Percentiles rank a stretch among this genome's conserved stretches.
Evolutionary conservation across 2,797 vertebrate species (phyloP).

Genomic region (Takifugu rubripes): DNA sequence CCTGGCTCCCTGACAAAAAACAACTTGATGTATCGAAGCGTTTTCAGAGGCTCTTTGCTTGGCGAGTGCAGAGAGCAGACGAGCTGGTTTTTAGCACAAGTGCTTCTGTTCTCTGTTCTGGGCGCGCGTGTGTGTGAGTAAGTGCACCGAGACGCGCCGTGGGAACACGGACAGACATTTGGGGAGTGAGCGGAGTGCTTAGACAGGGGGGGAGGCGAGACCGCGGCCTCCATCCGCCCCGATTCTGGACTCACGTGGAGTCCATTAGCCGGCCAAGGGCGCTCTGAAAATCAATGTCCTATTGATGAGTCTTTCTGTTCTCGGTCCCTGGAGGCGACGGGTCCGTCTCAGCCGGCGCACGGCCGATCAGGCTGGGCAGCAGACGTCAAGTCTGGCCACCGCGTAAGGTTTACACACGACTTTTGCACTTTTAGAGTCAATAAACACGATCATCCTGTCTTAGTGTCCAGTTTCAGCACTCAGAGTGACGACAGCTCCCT

Average conservation of each 20-base stretch:
- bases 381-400: slow-evolving; percentile 39
- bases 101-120: slow-evolving; percentile 5
- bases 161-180: slow-evolving; percentile 13
- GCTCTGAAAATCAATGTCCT: slow-evolving; percentile 67
- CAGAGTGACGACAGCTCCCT: background rate
- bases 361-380: slow-evolving; percentile 29
- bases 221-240: slow-evolving; percentile 5
- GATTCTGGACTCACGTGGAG: slow-evolving; percentile 31
- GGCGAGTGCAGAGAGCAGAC: slow-evolving; percentile 5
- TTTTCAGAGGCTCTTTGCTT: slow-evolving; percentile 29
- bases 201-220: background rate
- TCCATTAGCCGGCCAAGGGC: slow-evolving; percentile 48
- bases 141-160: too few relatives aligned
- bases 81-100: slow-evolving; percentile 33
- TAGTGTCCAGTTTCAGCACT: background rate
- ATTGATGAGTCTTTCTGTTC: slow-evolving; percentile 42
- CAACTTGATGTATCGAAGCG: slow-evolving; percentile 12
- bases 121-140: too few relatives aligned
- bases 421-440: background rate
- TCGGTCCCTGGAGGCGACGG: slow-evolving; percentile 12
- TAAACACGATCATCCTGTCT: background rate
- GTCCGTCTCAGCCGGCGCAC: slow-evolving; percentile 37
- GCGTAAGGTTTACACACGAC: slow-evolving; percentile 10
- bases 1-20: slow-evolving; percentile 47
- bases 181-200: slow-evolving; percentile 12